phyloP scores from a whole-genome alignment of 2,888 invertebrate genomes.

The Polymixis flavicincta region DNA sequence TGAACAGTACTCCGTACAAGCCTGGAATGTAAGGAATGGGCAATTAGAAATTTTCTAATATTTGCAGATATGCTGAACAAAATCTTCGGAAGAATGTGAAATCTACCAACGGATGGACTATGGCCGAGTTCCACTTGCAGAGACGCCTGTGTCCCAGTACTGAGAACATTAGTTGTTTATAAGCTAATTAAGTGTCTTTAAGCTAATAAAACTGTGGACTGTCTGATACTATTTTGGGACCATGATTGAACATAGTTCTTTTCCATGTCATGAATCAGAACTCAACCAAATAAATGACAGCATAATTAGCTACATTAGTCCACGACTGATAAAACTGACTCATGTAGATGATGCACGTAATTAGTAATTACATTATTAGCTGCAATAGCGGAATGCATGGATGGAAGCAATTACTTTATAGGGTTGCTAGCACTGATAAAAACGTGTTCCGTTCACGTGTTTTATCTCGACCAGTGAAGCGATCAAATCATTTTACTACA shows the following conservation, averaged over 20 bases:
- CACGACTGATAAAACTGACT: conserved; percentile 22
- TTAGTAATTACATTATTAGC: conserved; percentile 53
- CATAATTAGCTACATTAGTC: conserved; percentile 14
- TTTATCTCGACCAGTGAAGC: conserved; percentile 24
- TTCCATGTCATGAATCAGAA: background rate
- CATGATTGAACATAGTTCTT: no score
- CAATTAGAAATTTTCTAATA: background rate
- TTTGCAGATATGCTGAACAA: no score
- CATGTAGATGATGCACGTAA: conserved; percentile 21
- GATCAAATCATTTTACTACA: conserved; percentile 38
- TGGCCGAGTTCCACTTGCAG: no score
- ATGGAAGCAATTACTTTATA: conserved; percentile 44
- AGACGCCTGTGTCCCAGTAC: background rate
- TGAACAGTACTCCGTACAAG: conserved; percentile 96
- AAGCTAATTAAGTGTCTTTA: background rate
- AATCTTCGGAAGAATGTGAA: no score
- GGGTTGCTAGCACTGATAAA: conserved; percentile 33
- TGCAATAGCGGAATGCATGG: conserved; percentile 47
- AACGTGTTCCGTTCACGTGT: conserved; percentile 61
- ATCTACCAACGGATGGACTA: background rate
- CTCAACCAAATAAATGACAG: conserved; percentile 12
- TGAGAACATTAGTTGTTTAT: background rate
- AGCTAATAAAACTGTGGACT: background rate
- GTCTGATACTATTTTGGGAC: background rate
- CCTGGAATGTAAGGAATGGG: conserved; percentile 88